These are phyloP conservation scores for Dendrocincla fuliginosa DNA, from an alignment of 2,797 vertebrate genomes.

Conservation along the genomic window DNA sequence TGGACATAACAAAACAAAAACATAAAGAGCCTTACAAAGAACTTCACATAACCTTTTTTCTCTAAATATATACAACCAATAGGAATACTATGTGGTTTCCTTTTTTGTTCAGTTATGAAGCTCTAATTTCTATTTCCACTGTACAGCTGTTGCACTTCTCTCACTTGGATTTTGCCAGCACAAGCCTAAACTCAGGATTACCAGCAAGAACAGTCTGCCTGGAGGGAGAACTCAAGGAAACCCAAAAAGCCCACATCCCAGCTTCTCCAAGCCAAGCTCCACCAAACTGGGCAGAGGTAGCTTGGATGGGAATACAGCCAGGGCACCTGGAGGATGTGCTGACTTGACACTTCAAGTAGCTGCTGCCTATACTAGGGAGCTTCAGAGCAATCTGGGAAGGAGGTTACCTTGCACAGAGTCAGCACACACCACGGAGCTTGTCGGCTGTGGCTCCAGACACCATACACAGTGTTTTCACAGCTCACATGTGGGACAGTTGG, in stretches of 20 bases:
- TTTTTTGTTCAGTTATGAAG: constrained; percentile 13
- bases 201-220: neutral
- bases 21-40: neutral
- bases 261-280: neutral
- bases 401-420: neutral
- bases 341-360: neutral
- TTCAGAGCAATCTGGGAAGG: neutral
- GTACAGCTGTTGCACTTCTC: neutral
- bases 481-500: fast-evolving
- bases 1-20: neutral
- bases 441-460: fast-evolving
- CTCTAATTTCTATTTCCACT: neutral
- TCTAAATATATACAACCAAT: neutral
- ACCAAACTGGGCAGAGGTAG: neutral
- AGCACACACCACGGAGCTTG: neutral
- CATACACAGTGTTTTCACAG: neutral
- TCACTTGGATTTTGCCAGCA: neutral
- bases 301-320: neutral
- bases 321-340: neutral
- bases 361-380: neutral
- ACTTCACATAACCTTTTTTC: neutral
- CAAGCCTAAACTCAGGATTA: neutral
- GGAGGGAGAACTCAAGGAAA: neutral
- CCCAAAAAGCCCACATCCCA: neutral
- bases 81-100: neutral